phyloP scores from a whole-genome alignment of 2,888 invertebrate genomes.

The Matsumyia berberina region DNA sequence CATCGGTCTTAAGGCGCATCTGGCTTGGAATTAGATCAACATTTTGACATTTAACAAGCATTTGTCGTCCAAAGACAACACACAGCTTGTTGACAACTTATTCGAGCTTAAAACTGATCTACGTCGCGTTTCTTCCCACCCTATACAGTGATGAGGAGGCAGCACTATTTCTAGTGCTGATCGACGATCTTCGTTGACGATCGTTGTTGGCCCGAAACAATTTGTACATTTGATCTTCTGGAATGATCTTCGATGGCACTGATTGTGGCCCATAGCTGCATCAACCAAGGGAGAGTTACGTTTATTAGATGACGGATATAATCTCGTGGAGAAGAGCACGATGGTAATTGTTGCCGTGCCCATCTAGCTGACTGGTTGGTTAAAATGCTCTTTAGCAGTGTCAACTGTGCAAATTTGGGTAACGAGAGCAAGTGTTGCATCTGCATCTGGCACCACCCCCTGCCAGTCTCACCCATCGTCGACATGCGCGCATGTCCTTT shows the following conservation, averaged over 20 bases:
- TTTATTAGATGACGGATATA: slow-evolving; percentile 58
- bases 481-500: slow-evolving; percentile 27
- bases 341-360: slow-evolving; percentile 71
- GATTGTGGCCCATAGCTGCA: slow-evolving; percentile 25
- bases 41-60: too few relatives aligned
- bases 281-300: slow-evolving; percentile 38
- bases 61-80: too few relatives aligned
- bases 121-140: slow-evolving; percentile 11
- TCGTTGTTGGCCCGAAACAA: slow-evolving; percentile 40
- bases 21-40: too few relatives aligned
- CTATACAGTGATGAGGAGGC: background rate
- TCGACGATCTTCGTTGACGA: slow-evolving; percentile 58
- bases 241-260: slow-evolving; percentile 62
- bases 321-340: slow-evolving; percentile 54
- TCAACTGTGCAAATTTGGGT: slow-evolving; percentile 64
- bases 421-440: slow-evolving; percentile 71
- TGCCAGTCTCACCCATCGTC: too few relatives aligned
- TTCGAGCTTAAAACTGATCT: slow-evolving; percentile 1
- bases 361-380: slow-evolving; percentile 32
- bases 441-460: too few relatives aligned
- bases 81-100: too few relatives aligned
- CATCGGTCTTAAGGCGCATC: too few relatives aligned
- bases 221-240: slow-evolving; percentile 55
- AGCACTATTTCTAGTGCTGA: background rate
- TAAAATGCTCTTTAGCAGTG: slow-evolving; percentile 53